Conservation (phyloP, 2,797 vertebrate species). For the Squalus acanthias region DNA sequence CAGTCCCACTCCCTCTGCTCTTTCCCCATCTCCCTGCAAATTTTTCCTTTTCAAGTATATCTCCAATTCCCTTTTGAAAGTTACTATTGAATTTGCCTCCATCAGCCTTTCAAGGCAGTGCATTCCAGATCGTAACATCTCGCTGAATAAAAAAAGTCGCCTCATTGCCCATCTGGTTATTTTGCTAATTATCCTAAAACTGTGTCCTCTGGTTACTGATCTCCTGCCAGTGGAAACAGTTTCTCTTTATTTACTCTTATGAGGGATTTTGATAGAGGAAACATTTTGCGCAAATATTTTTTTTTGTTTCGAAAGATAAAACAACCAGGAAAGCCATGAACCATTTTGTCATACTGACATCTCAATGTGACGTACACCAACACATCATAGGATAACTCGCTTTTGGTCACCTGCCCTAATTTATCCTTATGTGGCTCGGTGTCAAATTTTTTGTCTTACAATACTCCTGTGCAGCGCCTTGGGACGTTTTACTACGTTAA, state of each 20-base stretch:
- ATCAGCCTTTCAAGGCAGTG: background rate
- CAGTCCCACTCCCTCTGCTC: background rate
- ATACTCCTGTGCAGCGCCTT: too few species aligned
- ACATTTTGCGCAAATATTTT: background rate
- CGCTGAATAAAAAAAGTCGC: background rate
- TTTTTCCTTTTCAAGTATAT: background rate
- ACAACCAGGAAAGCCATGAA: background rate
- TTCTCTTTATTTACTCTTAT: background rate
- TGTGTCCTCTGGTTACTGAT: background rate
- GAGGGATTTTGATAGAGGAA: background rate
- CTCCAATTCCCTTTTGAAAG: background rate
- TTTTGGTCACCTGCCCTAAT: too few species aligned
- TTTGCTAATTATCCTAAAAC: background rate
- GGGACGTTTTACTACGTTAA: too few species aligned
- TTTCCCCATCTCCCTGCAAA: background rate
- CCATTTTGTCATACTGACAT: background rate
- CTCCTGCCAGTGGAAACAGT: background rate
- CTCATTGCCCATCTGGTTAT: background rate
- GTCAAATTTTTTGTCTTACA: too few species aligned
- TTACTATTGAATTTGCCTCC: background rate
- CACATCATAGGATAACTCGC: background rate
- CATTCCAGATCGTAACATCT: background rate
- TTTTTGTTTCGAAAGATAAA: background rate
- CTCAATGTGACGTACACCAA: too few species aligned
- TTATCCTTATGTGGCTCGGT: too few species aligned